Base-by-base conservation (phyloP, 1,140 invertebrate species). In the Heliconius hermathena region DNA sequence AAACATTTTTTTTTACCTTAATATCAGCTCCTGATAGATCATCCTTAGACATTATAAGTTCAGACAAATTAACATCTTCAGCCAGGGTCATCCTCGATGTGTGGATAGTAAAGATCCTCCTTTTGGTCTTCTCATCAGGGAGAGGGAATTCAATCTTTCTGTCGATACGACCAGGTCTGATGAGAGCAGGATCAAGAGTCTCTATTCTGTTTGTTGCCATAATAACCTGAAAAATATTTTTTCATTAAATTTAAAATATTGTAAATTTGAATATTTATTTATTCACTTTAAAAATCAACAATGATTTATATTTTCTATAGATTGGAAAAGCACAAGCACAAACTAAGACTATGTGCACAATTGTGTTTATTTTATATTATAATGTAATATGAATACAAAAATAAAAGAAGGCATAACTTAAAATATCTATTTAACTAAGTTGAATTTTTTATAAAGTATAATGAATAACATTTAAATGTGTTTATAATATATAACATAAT, bases 141-240 rank as follows among this genome's bases (percentile, higher is more conserved):
- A 66, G 60, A 13, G 60, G 60, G 60, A 66, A 66, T 66, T 66
- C 60, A 66, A 66, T 72, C 95, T 99, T 99, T 73, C 99, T 96
- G 95, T 99, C 99, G 89, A 99, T 99, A 94, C 99, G 97, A 73
- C 99, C 99, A 26, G 99, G 99, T 90, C 99, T 96, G 93, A 99
- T 99, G 3, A 99, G 95, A 57, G 99, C 99, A 57, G 99, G 99
- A 95, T 99, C 99, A 57, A 99, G 95, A 8, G 99, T 99, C 95
- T 99, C 99, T 92, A 99, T 99, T 88, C 99, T 96, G 94, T 99
- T 99, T 54, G 99, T 99, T 18, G 99, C 99, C 99, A 99, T 99
- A 38, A 99, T 98, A 66, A 99, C 99, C 97, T 98, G 93, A 9
- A 76, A 78, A 73, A 4, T 26, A 26, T 60, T 3, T 8, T 60